Evolutionary conservation across 2,113 vertebrate species (phyloP).

Genomic region (Thalassoma bifasciatum): DNA sequence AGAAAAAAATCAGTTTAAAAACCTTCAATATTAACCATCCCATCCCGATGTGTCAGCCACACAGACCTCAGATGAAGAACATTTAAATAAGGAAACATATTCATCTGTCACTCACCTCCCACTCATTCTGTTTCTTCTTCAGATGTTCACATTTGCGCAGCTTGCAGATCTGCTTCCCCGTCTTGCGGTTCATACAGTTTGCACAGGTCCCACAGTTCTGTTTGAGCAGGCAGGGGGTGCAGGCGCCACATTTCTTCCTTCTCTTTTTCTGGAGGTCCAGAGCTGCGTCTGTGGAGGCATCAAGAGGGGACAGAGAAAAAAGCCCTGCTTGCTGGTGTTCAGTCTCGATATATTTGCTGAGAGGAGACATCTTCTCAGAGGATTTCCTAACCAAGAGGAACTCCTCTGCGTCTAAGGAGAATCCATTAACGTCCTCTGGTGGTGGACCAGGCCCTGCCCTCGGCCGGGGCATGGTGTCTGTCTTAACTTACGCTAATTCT

Average conservation of each 20-base stretch:
- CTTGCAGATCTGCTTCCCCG: slow-evolving; percentile 91
- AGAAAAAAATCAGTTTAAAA: too few relatives aligned
- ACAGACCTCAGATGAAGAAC: neutral
- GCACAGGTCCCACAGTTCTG: slow-evolving; percentile 89
- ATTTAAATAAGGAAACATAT: neutral
- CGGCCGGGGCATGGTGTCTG: slow-evolving; percentile 69
- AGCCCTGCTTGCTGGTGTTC: slow-evolving; percentile 82
- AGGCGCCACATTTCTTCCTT: slow-evolving; percentile 88
- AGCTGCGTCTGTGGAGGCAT: slow-evolving; percentile 47
- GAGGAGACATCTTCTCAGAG: slow-evolving; percentile 69
- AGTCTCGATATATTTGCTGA: slow-evolving; percentile 78
- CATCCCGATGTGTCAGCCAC: neutral
- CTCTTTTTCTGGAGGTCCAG: slow-evolving; percentile 81
- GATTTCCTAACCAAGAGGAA: slow-evolving; percentile 38
- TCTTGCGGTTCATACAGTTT: slow-evolving; percentile 89
- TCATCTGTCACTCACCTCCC: slow-evolving; percentile 62
- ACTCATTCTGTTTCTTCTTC: slow-evolving; percentile 80
- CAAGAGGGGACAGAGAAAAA: slow-evolving; percentile 62
- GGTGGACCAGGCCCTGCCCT: slow-evolving; percentile 39
- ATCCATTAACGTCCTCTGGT: slow-evolving; percentile 62
- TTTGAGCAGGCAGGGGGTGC: slow-evolving; percentile 85
- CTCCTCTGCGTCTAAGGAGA: slow-evolving; percentile 68
- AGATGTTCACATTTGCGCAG: slow-evolving; percentile 89
- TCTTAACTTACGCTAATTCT: slow-evolving; percentile 17
- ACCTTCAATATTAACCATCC: neutral